Evolutionary conservation across 2,888 invertebrate species (phyloP), one percentile per base, ranked within the genome.

Genomic region (Pandemis corylana): DNA sequence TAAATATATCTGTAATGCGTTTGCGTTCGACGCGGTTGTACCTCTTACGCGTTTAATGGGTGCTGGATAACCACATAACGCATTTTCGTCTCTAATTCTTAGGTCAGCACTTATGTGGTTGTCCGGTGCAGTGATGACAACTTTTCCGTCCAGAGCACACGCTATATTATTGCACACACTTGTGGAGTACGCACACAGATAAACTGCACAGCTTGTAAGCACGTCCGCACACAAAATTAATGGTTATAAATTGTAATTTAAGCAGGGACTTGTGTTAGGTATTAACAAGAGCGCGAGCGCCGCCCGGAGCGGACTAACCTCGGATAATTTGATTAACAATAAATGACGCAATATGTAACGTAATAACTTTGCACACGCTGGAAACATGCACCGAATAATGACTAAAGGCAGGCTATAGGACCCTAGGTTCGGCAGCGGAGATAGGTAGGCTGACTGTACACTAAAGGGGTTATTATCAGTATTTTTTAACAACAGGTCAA

Each of bases 401-500:
- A 80, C 81, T 83, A 81, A 81, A 78, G 77, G 83, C 82, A 83
- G 80, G 81, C 80, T 80, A 77, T 86, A 90, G 88, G 86, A 80
- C 78, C 81, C 82, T 82, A 89, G 92, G 94, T 93, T 94, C 94
- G 94, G 94, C 93, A 88, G 88, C 89, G 90, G 93, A 93, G 93
- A 91, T 90, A 89, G 89, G 90, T 91, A 89, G 87, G 87, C 84
- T 82, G 75, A 77, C 77, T 79, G 80, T 82, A 78, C 78, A 66
- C 77, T 81, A 80, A 84, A 83, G 87, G 90, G 89, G 88, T 85
- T 89, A 92, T 92, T 91, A 91, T 93, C 90, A 88, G 84, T 92
- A 78, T 94, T 93, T 92, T 94, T 90, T 91, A 90, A 92, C 88
- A 91, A 93, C 94, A 95, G 97, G 97, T 97, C 95, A 97, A 96